Evolutionary conservation across 2,113 vertebrate genomes (phyloP).

Genomic region (Calidris pugnax): DNA sequence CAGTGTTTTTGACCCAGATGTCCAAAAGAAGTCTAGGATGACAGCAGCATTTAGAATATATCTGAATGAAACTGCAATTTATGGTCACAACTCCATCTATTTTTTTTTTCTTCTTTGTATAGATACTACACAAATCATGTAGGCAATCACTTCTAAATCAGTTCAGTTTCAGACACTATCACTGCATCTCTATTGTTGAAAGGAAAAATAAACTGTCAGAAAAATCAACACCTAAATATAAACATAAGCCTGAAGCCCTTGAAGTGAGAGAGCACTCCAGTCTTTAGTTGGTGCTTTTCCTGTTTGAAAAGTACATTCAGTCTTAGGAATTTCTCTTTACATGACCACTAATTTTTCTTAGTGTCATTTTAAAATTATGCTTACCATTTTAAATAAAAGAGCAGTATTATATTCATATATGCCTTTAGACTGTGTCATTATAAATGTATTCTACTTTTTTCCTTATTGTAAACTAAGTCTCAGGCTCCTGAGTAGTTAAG

Average conservation of each 20-base stretch:
- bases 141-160: neutral
- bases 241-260: neutral
- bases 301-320: neutral
- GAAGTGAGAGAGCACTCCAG: neutral
- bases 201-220: neutral
- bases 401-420: neutral
- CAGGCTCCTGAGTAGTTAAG: neutral
- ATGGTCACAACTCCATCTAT: accelerated
- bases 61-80: neutral
- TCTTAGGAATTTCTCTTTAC: neutral
- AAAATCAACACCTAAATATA: neutral
- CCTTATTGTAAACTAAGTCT: neutral
- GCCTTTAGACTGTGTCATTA: neutral
- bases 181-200: neutral
- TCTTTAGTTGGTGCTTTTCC: neutral
- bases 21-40: neutral
- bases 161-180: neutral
- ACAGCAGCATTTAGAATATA: neutral
- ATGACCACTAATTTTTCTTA: neutral
- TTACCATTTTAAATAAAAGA: neutral
- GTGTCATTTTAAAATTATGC: neutral
- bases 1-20: neutral
- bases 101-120: neutral
- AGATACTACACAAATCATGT: neutral
- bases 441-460: neutral